Conservation (phyloP, 2,113 vertebrate species). For the Epinephelus cyanopodus region DNA sequence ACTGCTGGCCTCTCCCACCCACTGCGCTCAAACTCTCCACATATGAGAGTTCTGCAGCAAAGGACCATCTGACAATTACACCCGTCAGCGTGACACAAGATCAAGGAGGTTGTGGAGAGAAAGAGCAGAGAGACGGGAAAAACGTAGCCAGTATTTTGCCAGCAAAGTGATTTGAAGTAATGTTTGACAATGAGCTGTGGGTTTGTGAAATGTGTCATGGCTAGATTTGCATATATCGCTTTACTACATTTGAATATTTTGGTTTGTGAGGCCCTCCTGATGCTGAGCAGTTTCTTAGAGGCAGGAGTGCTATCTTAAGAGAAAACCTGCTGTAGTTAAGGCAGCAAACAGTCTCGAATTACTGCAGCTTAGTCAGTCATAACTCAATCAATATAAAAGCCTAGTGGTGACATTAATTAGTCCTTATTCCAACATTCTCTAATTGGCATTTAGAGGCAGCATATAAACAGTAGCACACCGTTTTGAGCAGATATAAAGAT, state of each 20-base stretch:
- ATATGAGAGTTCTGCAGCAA: conserved; percentile 61
- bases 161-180: conserved; percentile 67
- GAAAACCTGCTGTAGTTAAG: conserved; percentile 4
- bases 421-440: not conserved
- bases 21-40: conserved; percentile 66
- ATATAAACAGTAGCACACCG: not conserved
- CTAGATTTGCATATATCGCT: conserved; percentile 63
- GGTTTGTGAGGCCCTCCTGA: conserved; percentile 18
- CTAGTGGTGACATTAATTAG: not conserved
- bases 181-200: conserved; percentile 71
- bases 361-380: not conserved
- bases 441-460: not conserved
- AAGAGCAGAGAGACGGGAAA: conserved; percentile 15
- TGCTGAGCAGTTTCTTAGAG: conserved; percentile 15
- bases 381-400: not conserved
- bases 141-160: conserved; percentile 49
- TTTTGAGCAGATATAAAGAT: not conserved
- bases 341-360: not conserved
- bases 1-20: conserved; percentile 61
- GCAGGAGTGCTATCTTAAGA: conserved; percentile 4
- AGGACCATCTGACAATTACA: conserved; percentile 75
- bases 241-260: conserved; percentile 63
- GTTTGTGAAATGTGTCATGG: conserved; percentile 62
- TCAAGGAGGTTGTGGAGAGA: conserved; percentile 71
- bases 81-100: conserved; percentile 72